Base-by-base conservation (phyloP, 2,888 invertebrate genomes). In the Ennomos fuscantarius region DNA sequence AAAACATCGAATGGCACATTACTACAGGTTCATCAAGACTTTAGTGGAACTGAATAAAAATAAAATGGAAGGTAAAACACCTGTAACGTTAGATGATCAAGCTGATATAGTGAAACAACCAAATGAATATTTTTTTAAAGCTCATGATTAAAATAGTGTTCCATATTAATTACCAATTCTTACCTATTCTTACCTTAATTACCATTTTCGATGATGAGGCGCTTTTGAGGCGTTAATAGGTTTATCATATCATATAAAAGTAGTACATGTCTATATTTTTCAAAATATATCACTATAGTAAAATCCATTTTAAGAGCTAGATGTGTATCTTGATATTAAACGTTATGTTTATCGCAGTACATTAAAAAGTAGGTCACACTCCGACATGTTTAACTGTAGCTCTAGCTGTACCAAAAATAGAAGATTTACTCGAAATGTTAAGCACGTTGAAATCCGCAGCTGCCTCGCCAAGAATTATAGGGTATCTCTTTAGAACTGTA, bases 21-120 rank as follows among this genome's bases (percentile, higher is more conserved):
- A 74, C 62, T 81, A 79, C 39, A 79, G 81, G 60, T 88, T 88
- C 61, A 60, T 86, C 0, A 87, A 86, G 71, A 79, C 81, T 0
- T 58, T 86, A 1, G 74, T 74, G 0, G 81, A 85, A 36, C 62
- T 74, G 1, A 87, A 87, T 59, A 73, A 66, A 58, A 67, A 74
- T 10, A 73, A 70, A 48, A 72, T 77, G 45, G 52, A 62, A 1
- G 82, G 79, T 0, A 47, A 68, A 13, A 42, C 47, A 42, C 36
- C 60, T 12, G 59, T 46, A 1, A 40, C 35, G 0, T 63, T 83
- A 12, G 73, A 75, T 58, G 60, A 58, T 41, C 61, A 72, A 12
- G 76, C 86, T 6, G 82, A 87, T 66, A 42, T 62, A 11, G n/a
- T 84, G 2, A 64, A 68, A 15, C 62, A 78, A 13, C 80, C 82